Evolutionary conservation across 2,888 invertebrate species (phyloP).

Genomic region (Seladonia tumulorum): DNA sequence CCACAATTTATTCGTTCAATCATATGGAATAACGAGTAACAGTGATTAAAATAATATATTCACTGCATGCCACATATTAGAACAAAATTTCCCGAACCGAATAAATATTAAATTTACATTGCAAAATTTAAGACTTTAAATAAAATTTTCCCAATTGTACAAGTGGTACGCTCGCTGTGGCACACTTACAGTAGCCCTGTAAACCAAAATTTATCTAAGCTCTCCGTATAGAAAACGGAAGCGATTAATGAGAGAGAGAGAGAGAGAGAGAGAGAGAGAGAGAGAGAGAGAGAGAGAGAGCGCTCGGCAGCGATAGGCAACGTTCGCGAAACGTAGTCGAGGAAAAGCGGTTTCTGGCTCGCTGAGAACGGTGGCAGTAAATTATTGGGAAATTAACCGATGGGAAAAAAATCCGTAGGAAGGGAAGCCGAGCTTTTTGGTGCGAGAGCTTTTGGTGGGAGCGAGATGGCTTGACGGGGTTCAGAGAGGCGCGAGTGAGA

Average conservation of each 20-base stretch:
- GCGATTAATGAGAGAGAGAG: background rate
- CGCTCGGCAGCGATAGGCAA: background rate
- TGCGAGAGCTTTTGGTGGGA: constrained; percentile 27
- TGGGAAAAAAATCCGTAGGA: constrained; percentile 25
- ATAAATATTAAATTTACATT: background rate
- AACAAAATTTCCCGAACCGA: background rate
- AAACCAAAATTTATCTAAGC: background rate
- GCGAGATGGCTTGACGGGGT: constrained; percentile 66
- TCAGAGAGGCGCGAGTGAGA: constrained; percentile 75
- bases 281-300: background rate
- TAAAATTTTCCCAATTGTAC: background rate
- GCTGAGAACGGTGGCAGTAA: constrained; percentile 16
- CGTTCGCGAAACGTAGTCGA: background rate
- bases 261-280: background rate
- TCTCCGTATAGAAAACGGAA: background rate
- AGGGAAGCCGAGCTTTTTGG: constrained; percentile 19
- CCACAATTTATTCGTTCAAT: background rate
- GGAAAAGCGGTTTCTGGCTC: background rate
- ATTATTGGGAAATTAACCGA: constrained; percentile 38
- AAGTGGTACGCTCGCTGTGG: background rate
- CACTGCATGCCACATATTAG: background rate
- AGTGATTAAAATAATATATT: background rate
- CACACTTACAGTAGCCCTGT: background rate
- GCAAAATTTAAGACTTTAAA: background rate
- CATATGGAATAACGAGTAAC: background rate